These are phyloP conservation scores for Nemotelus nigrinus DNA, from an alignment of 2,888 invertebrate species.

Conservation along the genomic window DNA sequence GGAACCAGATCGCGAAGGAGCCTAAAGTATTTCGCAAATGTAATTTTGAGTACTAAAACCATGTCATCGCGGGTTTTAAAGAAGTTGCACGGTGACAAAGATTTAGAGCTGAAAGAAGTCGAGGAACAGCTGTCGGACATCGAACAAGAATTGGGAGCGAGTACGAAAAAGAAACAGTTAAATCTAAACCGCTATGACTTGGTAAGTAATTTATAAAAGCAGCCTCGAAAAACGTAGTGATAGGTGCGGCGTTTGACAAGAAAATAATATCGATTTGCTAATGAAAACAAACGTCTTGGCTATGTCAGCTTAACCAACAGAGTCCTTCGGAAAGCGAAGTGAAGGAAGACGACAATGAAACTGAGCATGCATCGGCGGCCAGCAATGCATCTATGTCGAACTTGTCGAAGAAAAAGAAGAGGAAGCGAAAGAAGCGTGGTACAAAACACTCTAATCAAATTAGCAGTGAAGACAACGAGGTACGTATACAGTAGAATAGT, in stretches of 20 bases:
- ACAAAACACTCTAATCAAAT: constrained; percentile 66
- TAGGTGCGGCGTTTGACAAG: not conserved
- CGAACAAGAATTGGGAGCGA: constrained; percentile 67
- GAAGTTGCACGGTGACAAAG: constrained; percentile 72
- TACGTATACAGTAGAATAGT: constrained; percentile 54
- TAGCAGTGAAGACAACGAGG: constrained; percentile 74
- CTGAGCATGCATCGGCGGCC: constrained; percentile 69
- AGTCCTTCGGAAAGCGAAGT: constrained; percentile 76
- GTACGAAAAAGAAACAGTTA: constrained; percentile 68
- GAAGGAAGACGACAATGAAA: constrained; percentile 75
- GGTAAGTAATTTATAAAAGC: constrained; percentile 66
- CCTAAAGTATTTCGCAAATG: constrained; percentile 6
- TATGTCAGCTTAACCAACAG: constrained; percentile 70
- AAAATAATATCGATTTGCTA: not conserved
- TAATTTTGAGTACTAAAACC: constrained; percentile 28
- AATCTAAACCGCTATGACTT: constrained; percentile 77
- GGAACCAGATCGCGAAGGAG: not conserved
- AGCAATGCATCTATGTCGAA: constrained; percentile 66
- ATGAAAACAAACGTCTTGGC: not conserved
- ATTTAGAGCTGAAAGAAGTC: constrained; percentile 61
- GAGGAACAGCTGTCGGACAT: constrained; percentile 64
- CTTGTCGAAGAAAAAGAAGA: constrained; percentile 69
- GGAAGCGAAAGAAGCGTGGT: constrained; percentile 73
- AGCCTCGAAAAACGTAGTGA: not conserved
- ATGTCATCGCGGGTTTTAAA: constrained; percentile 76